phyloP scores from a whole-genome alignment of 2,888 invertebrate species.

The Drosophila antonietae region DNA sequence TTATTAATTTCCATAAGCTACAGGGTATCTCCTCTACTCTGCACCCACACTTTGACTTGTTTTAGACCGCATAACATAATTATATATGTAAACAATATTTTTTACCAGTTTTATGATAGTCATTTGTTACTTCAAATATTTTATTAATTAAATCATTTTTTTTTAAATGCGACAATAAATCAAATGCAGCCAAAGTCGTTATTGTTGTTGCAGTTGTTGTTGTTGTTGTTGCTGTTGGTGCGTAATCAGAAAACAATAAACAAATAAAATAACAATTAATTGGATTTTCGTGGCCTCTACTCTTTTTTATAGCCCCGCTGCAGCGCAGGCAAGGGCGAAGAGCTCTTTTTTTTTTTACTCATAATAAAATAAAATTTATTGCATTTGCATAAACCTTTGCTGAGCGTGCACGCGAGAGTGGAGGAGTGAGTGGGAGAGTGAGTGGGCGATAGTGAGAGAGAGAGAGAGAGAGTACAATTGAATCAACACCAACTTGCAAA shows the following conservation, averaged over 20 bases:
- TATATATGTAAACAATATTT: background rate
- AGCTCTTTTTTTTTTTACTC: conserved; percentile 48
- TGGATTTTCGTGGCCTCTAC: conserved; percentile 63
- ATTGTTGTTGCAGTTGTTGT: conserved; percentile 15
- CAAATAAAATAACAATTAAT: conserved; percentile 81
- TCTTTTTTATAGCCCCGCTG: conserved; percentile 15
- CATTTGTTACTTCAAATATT: conserved; percentile 42
- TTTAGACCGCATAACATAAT: conserved; percentile 1
- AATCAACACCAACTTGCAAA: conserved; percentile 70
- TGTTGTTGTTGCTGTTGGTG: conserved; percentile 42
- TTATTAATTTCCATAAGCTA: no score
- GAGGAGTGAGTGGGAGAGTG: conserved; percentile 35
- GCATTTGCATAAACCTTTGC: conserved; percentile 78
- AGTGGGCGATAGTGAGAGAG: no score
- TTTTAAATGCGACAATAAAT: conserved; percentile 55
- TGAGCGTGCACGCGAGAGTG: conserved; percentile 2
- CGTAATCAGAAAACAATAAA: conserved; percentile 78
- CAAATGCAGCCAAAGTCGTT: conserved; percentile 34
- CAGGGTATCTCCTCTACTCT: background rate
- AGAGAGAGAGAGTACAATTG: conserved; percentile 52
- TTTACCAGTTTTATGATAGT: conserved; percentile 8
- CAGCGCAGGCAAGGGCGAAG: conserved; percentile 41
- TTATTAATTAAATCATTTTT: conserved; percentile 67
- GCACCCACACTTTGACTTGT: background rate
- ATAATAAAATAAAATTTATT: conserved; percentile 79